Conservation (phyloP, 2,888 invertebrate species). For the Polyploca ridens region DNA sequence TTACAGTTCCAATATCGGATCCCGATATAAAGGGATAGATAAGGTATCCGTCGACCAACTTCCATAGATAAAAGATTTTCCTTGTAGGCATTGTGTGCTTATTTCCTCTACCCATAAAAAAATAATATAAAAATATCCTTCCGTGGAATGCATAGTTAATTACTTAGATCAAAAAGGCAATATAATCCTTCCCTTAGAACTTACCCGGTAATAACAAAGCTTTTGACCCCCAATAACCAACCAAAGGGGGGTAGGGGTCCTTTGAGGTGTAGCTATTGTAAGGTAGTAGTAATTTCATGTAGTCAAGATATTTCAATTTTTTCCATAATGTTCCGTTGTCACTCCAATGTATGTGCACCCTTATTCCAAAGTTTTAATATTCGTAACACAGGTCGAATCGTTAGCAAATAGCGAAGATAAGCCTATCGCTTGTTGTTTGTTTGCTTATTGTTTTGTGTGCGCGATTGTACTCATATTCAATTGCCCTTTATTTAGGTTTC, state of each 20-base stretch:
- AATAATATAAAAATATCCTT: no score
- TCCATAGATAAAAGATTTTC: neutral
- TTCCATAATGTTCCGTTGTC: neutral
- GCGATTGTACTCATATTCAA: conserved; percentile 31
- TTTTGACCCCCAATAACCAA: no score
- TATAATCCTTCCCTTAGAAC: no score
- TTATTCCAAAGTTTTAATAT: conserved; percentile 6
- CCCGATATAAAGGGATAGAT: conserved; percentile 23
- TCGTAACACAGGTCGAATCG: conserved; percentile 19
- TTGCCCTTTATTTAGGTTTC: conserved; percentile 2
- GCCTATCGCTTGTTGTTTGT: conserved; percentile 27
- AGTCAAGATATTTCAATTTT: neutral
- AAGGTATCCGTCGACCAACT: conserved; percentile 9
- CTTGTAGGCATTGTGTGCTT: no score
- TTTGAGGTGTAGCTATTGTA: no score
- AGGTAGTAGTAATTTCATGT: no score
- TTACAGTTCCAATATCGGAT: conserved; percentile 49
- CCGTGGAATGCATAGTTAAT: no score
- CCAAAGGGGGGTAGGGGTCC: no score
- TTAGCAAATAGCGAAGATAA: conserved; percentile 37
- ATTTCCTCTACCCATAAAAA: no score
- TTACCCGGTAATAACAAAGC: no score
- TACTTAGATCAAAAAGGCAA: no score
- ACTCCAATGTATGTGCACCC: neutral
- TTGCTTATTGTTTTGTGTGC: conserved; percentile 34